Conservation (phyloP, 1,140 invertebrate genomes). For the Cryptotermes secundus region DNA sequence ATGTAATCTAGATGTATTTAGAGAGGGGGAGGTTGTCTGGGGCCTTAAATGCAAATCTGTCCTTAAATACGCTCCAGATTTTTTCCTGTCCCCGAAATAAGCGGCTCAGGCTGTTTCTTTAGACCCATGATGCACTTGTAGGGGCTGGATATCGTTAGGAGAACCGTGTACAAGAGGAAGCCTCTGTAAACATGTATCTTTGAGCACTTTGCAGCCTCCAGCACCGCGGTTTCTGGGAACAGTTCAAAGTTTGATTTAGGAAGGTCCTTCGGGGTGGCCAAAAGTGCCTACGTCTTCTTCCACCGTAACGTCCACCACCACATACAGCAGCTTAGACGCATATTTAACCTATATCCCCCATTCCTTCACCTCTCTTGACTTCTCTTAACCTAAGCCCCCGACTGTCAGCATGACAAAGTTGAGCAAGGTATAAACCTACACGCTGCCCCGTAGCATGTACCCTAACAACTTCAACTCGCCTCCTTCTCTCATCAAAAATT, state of each 20-base stretch:
- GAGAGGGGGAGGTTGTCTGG: too few species aligned
- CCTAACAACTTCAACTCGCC: conserved; percentile 30
- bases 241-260: conserved; percentile 27
- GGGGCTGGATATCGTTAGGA: not conserved
- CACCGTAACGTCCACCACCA: not conserved
- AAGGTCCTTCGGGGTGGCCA: conserved; percentile 21
- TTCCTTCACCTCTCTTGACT: not conserved
- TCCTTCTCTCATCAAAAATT: conserved; percentile 36
- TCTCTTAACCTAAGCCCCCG: not conserved
- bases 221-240: not conserved
- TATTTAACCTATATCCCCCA: not conserved
- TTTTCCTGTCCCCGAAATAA: too few species aligned
- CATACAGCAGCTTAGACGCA: not conserved
- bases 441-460: conserved; percentile 23
- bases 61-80: too few species aligned
- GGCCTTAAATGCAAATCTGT: too few species aligned
- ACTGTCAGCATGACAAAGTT: conserved; percentile 30
- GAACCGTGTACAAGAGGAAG: not conserved
- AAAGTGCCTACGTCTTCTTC: conserved; percentile 14
- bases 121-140: not conserved
- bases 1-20: too few species aligned
- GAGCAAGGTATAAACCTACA: conserved; percentile 18
- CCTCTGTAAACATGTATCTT: not conserved
- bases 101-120: not conserved
- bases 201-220: not conserved